Percentiles rank a stretch among this genome's conserved stretches.
phyloP scores from a whole-genome alignment of 1,140 invertebrate species.

The Zaprionus capensis region DNA sequence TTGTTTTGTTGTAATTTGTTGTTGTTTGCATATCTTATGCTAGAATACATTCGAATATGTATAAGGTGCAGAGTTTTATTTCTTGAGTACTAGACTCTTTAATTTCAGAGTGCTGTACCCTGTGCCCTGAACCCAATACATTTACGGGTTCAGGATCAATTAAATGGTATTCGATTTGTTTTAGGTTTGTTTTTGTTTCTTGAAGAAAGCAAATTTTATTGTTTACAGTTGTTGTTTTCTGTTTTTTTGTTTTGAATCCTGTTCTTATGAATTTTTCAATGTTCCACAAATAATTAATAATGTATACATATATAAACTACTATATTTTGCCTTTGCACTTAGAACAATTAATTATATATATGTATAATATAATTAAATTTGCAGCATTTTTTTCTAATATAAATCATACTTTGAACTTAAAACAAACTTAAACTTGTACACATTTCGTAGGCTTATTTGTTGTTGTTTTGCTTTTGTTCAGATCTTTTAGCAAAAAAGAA shows the following conservation, averaged over 20 bases:
- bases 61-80: constrained; percentile 37
- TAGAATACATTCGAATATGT: constrained; percentile 29
- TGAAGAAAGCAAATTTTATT: constrained; percentile 62
- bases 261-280: constrained; percentile 41
- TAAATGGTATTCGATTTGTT: constrained; percentile 45
- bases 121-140: not conserved
- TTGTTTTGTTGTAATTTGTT: constrained; percentile 13
- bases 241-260: constrained; percentile 39
- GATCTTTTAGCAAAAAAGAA: constrained; percentile 76
- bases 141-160: constrained; percentile 7
- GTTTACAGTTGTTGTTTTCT: constrained; percentile 40
- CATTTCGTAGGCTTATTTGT: constrained; percentile 56
- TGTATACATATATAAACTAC: constrained; percentile 64
- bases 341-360: constrained; percentile 58
- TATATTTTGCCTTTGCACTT: constrained; percentile 68
- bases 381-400: constrained; percentile 70
- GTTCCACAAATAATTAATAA: constrained; percentile 72
- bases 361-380: constrained; percentile 63
- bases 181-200: constrained; percentile 59
- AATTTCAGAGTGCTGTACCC: not conserved
- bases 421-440: constrained; percentile 75
- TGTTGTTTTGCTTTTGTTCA: constrained; percentile 50
- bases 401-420: constrained; percentile 80
- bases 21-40: constrained; percentile 32
- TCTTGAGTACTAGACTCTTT: not conserved